These are phyloP conservation scores for Haplochromis vanheusdeni DNA, from an alignment of 2,113 vertebrate genomes.

Conservation along the genomic window DNA sequence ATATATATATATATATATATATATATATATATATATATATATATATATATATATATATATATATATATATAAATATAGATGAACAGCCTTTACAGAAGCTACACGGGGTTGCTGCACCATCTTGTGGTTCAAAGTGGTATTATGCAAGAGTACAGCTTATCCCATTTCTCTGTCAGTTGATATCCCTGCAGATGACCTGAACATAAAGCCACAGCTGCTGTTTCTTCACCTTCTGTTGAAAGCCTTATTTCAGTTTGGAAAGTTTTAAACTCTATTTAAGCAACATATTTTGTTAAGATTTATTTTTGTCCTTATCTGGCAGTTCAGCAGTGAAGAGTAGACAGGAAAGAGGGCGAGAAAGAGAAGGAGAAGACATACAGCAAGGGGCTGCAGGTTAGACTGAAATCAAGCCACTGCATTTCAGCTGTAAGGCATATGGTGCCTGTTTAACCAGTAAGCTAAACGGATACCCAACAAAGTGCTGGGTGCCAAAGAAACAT, in stretches of 20 bases:
- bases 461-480: neutral
- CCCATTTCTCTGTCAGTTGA: neutral
- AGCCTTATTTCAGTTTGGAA: neutral
- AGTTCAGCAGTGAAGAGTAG: neutral
- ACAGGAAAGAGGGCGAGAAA: neutral
- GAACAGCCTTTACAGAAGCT: neutral
- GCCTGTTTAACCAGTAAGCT: neutral
- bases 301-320: neutral
- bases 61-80: neutral
- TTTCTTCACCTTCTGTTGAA: neutral
- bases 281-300: neutral
- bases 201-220: neutral
- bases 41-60: neutral
- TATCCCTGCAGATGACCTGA: neutral
- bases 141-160: neutral
- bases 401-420: neutral
- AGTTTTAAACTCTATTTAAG: neutral
- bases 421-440: neutral
- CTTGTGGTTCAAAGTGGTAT: neutral
- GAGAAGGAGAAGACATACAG: neutral
- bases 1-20: neutral
- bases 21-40: accelerated
- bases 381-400: neutral
- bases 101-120: neutral
- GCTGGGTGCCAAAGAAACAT: neutral